phyloP scores from a whole-genome alignment of 2,797 vertebrate genomes.

The Geotrypetes seraphini region DNA sequence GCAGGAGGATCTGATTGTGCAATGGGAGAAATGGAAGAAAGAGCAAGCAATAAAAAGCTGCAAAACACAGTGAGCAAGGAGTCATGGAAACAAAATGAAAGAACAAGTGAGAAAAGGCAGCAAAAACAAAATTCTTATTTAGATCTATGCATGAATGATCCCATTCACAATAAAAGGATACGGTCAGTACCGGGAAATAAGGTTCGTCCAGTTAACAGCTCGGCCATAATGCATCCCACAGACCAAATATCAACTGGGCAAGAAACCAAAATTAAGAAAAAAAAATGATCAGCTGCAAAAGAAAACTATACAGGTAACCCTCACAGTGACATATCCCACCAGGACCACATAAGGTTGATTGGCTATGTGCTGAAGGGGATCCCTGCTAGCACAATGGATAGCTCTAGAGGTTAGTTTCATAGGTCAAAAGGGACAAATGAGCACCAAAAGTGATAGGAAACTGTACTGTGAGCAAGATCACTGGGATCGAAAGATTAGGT shows the following conservation, averaged over 20 bases:
- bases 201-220: constrained; percentile 89
- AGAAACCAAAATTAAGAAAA: constrained; percentile 17
- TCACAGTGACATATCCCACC: no score
- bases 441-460: no score
- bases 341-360: no score
- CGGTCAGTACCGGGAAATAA: constrained; percentile 96
- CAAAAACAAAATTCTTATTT: neutral
- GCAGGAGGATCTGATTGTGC: no score
- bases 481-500: no score
- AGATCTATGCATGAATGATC: neutral
- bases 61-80: neutral
- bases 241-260: constrained; percentile 96
- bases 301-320: no score
- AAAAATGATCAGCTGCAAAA: no score
- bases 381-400: no score
- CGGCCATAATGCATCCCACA: constrained; percentile 98
- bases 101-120: neutral
- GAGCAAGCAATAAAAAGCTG: neutral
- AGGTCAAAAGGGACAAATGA: no score
- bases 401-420: no score
- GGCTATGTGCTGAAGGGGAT: no score
- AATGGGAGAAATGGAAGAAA: neutral
- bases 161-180: constrained; percentile 74
- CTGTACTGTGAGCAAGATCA: no score
- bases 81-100: neutral